These are phyloP conservation scores for Lasioglossum figueresi DNA, from an alignment of 2,888 invertebrate species.

Conservation along the genomic window DNA sequence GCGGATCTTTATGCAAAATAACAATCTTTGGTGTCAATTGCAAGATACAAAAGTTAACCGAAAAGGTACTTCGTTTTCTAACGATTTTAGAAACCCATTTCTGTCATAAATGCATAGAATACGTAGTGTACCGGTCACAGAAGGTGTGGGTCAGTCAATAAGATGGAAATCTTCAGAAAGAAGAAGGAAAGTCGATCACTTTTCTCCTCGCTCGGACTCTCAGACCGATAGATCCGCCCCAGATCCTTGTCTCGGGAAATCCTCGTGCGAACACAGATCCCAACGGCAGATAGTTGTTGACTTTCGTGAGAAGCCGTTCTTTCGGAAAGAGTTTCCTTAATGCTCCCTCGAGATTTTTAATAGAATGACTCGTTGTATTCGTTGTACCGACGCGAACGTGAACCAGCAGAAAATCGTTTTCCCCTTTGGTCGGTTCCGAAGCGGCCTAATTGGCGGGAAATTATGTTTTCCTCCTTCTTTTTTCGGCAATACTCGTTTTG, in stretches of 20 bases:
- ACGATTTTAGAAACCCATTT: too few relatives aligned
- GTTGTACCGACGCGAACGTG: neutral
- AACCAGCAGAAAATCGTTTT: neutral
- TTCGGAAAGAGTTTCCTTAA: slow-evolving; percentile 58
- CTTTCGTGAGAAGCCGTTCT: slow-evolving; percentile 66
- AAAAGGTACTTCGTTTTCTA: too few relatives aligned
- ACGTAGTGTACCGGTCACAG: too few relatives aligned
- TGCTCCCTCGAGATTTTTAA: slow-evolving; percentile 4
- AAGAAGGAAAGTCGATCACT: slow-evolving; percentile 28
- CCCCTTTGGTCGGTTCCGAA: neutral
- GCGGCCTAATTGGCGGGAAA: neutral
- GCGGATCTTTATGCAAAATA: neutral
- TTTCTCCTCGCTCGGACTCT: neutral
- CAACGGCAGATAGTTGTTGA: slow-evolving; percentile 66
- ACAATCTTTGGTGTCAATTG: neutral
- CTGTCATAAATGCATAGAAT: too few relatives aligned
- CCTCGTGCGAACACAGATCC: slow-evolving; percentile 74
- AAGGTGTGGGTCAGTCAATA: too few relatives aligned
- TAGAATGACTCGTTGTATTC: slow-evolving; percentile 50
- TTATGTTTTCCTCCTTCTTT: neutral
- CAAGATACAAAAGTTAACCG: too few relatives aligned
- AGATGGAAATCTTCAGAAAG: neutral
- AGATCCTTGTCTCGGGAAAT: slow-evolving; percentile 72
- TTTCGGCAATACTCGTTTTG: slow-evolving; percentile 5
- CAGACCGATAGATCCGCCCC: slow-evolving; percentile 20